These are phyloP conservation scores for Rhadinocentrus ornatus DNA, from an alignment of 2,797 vertebrate species.

Conservation along the genomic window DNA sequence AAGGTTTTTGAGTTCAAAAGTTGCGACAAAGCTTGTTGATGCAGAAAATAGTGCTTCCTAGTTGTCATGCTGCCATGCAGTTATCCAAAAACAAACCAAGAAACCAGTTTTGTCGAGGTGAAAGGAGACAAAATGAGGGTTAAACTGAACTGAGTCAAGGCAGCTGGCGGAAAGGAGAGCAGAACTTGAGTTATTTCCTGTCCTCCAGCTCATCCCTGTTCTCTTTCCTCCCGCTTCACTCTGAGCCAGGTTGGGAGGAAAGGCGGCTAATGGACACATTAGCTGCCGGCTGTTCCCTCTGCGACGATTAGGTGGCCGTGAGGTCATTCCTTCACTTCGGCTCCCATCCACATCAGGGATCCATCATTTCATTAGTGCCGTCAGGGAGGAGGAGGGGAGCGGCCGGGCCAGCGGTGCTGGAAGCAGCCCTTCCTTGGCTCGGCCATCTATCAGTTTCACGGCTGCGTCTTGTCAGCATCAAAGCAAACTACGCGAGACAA, in stretches of 20 bases:
- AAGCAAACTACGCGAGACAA: constrained; percentile 1
- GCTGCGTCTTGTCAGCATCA: constrained; percentile 1
- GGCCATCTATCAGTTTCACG: constrained; percentile 24
- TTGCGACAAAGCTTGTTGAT: background rate
- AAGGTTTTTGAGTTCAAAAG: constrained; percentile 9
- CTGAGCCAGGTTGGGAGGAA: constrained; percentile 29
- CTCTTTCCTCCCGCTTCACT: constrained; percentile 4
- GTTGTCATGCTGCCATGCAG: no score
- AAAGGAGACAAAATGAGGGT: background rate
- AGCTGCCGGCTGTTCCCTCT: constrained; percentile 63
- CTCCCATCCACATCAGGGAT: constrained; percentile 69
- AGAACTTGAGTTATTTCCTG: constrained; percentile 30
- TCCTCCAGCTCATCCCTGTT: constrained; percentile 24
- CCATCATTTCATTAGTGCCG: constrained; percentile 75
- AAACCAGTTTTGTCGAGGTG: no score
- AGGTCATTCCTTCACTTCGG: constrained; percentile 77
- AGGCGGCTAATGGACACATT: constrained; percentile 77
- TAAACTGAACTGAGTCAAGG: background rate
- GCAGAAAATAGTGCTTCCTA: no score
- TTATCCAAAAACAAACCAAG: no score
- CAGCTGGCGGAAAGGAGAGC: background rate
- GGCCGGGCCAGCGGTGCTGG: background rate
- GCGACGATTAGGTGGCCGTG: constrained; percentile 75
- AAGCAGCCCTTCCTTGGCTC: constrained; percentile 5
- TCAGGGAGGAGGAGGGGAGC: background rate